Evolutionary conservation across 2,888 invertebrate genomes (phyloP), one percentile per base, ranked within the genome.

Genomic region (Polymixis lichenea): DNA sequence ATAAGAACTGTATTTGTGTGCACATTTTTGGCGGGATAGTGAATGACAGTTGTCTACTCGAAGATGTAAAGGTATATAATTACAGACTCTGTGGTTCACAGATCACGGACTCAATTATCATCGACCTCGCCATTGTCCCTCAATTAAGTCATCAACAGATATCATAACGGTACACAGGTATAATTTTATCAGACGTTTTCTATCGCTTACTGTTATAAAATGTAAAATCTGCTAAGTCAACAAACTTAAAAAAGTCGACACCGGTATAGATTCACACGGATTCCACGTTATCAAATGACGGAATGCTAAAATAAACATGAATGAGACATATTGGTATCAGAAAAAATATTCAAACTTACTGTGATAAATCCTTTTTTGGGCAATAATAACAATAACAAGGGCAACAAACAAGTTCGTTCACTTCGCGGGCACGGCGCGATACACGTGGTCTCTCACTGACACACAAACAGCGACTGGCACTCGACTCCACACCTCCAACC

Each of bases 381-480:
- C 53, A 78, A 78, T 77, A 75, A 82, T 58, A 87, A 82, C 73
- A 84, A 89, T 74, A 83, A 82, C 87, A 83, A 64, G 68, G 46
- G 78, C 72, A 83, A 75, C 78, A 78, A 86, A 78, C 73, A 77
- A 77, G 67, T 86, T 85, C 82, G 82, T 82, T 79, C 87, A 88
- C 87, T 85, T 72, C 71, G 75, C 80, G 80, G 73, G 62, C 61
- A 64, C 81, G 69, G 71, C 72, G 77, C 64, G 70, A 69, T 79
- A 82, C 88, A 90, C 95, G 95, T 93, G 92, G 84, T 90, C 79
- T 64, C 90, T 84, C 93, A 89, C 88, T 91, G 92, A 91, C 93
- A 93, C 91, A 93, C 91, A 89, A 91, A 90, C 89, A 89, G 90
- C 92, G 90, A 96, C 95, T 95, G 94, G 88, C 92, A 89, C 84